Base-by-base conservation (phyloP, 1,140 invertebrate genomes). In the Aporrectodea caliginosa region DNA sequence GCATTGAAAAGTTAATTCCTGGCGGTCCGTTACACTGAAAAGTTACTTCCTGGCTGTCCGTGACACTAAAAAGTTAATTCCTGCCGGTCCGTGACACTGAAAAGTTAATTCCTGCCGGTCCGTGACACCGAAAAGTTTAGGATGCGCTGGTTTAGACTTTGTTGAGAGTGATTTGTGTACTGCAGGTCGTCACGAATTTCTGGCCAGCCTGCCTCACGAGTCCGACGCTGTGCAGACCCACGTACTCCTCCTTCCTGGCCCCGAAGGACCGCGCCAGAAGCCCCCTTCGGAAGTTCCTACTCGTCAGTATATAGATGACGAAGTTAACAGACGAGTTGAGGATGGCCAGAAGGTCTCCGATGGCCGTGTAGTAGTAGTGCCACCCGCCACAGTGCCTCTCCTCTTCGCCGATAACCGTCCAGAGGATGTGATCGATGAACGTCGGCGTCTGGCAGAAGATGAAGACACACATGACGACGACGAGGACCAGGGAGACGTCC, bases 321-420 rank as follows among this genome's bases (percentile, higher is more conserved):
- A 80, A 80, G 58, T 80, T 80, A 16, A 77, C 68, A n/a, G 79
- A 80, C 35, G 73, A 77, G 43, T 80, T 80, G 31, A 80, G 27
- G 31, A 80, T 33, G 29, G 32, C 31, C n/a, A 80, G 27, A 0
- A 78, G 14, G 31, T 80, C 79, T 0, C 35, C 74, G 12, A 80
- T 27, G 0, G 79, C 79, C 73, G 79, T 80, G 74, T 80, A 80
- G 33, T 80, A 80, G 74, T 80, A 80, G 58, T 77, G 73, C 79
- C 79, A 80, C 16, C 75, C 29, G 1, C 74, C 79, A 35, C 79
- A 80, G 31, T 2, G 16, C 6, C 73, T 32, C 68, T 12, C 31
- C 30, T 16, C 12, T n/a, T 78, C 58, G 73, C 35, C 74, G 2
- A 77, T 31, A 14, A 75, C 35, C n/a, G 79, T 80, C 73, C 73